Evolutionary conservation across 2,797 vertebrate species (phyloP).

Genomic region (Tympanoctomys barrerae): DNA sequence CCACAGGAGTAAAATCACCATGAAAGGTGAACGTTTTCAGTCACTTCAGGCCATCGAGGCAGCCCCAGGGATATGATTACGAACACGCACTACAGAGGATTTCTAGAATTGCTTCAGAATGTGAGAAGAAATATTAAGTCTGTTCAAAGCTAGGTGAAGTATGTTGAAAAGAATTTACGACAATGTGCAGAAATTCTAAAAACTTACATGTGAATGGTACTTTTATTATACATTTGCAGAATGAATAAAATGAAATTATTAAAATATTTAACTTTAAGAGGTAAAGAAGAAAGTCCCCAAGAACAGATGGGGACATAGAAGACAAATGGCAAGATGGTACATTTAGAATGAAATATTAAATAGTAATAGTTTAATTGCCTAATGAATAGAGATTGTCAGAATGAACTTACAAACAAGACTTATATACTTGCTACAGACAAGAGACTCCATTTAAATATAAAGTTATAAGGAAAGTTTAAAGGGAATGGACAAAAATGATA

Average conservation of each 20-base stretch:
- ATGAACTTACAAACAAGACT: not conserved
- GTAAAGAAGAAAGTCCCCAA: not conserved
- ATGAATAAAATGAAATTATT: not conserved
- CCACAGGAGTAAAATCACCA: not conserved
- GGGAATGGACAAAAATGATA: not conserved
- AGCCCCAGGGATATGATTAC: too few relatives aligned
- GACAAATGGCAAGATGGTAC: not conserved
- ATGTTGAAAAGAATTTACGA: not conserved
- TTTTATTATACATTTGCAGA: not conserved
- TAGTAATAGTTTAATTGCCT: not conserved
- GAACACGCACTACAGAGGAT: not conserved
- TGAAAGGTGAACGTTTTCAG: not conserved
- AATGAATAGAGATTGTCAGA: not conserved
- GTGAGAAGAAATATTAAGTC: not conserved
- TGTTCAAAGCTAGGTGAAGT: not conserved
- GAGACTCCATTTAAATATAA: not conserved
- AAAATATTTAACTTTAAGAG: not conserved
- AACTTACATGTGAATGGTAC: not conserved
- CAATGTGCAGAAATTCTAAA: not conserved
- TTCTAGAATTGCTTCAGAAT: not conserved
- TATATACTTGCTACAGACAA: not conserved
- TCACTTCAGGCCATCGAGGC: not conserved
- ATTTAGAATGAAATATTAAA: constrained; percentile 39
- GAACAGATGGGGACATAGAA: not conserved
- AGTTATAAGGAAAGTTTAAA: not conserved